Conservation (phyloP, 1,140 invertebrate species). For the Dufourea novaeangliae region DNA sequence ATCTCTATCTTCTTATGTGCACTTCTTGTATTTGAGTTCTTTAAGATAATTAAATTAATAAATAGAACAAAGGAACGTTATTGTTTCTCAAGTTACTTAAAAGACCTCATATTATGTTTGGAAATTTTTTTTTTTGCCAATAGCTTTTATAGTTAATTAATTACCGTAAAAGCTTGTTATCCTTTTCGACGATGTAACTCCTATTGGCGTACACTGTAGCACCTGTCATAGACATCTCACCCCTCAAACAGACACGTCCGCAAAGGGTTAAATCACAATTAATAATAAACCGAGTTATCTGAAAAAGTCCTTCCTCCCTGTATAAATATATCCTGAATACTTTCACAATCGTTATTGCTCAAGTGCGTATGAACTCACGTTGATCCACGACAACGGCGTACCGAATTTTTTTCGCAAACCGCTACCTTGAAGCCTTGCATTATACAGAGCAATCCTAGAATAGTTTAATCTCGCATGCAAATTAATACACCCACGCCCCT, state of each 20-base stretch:
- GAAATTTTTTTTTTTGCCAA: too few relatives aligned
- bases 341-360: background rate
- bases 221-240: too few relatives aligned
- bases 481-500: constrained; percentile 35
- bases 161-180: too few relatives aligned
- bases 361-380: background rate
- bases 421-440: constrained; percentile 24
- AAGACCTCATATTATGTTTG: too few relatives aligned
- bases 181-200: too few relatives aligned
- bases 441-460: constrained; percentile 22
- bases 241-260: too few relatives aligned
- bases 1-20: background rate
- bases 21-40: background rate
- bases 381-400: too few relatives aligned
- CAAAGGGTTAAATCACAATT: background rate
- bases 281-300: background rate
- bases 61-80: background rate
- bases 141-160: too few relatives aligned
- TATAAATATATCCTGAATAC: background rate
- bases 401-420: background rate
- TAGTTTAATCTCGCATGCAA: constrained; percentile 32
- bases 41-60: background rate
- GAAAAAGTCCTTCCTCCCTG: background rate
- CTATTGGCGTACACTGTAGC: too few relatives aligned
- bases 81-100: too few relatives aligned